Evolutionary conservation across 2,888 invertebrate genomes (phyloP).

Genomic region (Gerris lacustris): DNA sequence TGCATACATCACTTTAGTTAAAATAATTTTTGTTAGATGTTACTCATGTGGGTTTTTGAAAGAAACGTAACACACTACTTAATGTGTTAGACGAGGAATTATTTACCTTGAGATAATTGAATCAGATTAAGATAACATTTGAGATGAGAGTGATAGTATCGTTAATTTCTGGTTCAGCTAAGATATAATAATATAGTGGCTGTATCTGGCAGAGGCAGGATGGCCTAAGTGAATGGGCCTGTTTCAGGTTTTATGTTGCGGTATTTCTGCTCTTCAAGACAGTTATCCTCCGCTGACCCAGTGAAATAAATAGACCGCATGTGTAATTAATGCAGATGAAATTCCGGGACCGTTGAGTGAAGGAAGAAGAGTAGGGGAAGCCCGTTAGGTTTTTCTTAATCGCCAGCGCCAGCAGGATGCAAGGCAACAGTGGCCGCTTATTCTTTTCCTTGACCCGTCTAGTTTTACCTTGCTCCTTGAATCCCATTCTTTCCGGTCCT

Average conservation of each 20-base stretch:
- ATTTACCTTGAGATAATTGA: no score
- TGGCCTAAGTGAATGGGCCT: neutral
- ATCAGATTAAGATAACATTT: no score
- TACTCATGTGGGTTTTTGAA: no score
- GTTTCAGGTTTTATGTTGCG: neutral
- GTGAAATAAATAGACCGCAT: slow-evolving; percentile 5
- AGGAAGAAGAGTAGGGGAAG: neutral
- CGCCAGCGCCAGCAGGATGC: neutral
- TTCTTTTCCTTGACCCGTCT: neutral
- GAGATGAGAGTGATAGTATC: no score
- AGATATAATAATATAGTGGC: no score
- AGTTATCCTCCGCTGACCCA: neutral
- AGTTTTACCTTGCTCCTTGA: neutral
- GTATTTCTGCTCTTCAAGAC: neutral
- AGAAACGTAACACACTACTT: no score
- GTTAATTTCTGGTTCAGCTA: no score
- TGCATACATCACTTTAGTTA: no score
- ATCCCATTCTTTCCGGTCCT: neutral
- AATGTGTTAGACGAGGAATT: no score
- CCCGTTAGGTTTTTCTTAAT: neutral
- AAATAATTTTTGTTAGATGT: no score
- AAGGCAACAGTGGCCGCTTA: neutral
- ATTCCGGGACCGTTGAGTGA: neutral
- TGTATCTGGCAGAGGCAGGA: no score
- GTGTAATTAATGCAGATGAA: slow-evolving; percentile 5